A percentile compares a stretch with the other conserved stretches of the same genome.
Evolutionary conservation across 1,140 invertebrate species (phyloP).

Genomic region (Tetragnatha versicolor): DNA sequence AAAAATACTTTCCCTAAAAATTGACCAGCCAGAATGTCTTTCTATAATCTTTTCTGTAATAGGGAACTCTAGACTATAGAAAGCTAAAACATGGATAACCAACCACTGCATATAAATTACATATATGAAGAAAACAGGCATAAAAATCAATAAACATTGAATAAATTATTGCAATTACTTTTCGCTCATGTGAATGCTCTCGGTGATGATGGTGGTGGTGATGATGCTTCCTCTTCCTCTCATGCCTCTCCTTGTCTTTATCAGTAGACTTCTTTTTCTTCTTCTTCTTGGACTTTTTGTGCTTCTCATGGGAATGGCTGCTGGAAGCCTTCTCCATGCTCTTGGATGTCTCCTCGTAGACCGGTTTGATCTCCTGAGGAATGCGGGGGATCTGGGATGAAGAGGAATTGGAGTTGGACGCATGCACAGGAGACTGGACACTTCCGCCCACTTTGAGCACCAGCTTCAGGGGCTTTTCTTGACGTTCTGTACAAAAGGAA

Average conservation of each 20-base stretch:
- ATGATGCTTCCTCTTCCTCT: constrained; percentile 72
- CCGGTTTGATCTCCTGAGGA: constrained; percentile 14
- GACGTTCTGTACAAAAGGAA: constrained; percentile 30
- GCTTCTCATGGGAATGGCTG: constrained; percentile 54
- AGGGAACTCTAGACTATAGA: too few relatives aligned
- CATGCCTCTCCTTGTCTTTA: constrained; percentile 74
- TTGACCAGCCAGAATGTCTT: too few relatives aligned
- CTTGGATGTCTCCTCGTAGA: constrained; percentile 14
- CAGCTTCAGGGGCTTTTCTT: constrained; percentile 72
- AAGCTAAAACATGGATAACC: too few relatives aligned
- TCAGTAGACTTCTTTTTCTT: constrained; percentile 75
- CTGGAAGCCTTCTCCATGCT: background rate
- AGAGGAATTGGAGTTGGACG: constrained; percentile 12
- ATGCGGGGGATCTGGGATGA: constrained; percentile 21
- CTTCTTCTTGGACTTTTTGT: constrained; percentile 70
- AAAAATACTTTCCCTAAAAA: too few relatives aligned
- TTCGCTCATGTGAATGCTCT: constrained; percentile 71
- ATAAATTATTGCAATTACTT: too few relatives aligned
- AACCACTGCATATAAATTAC: background rate
- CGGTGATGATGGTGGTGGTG: constrained; percentile 66
- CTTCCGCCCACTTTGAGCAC: constrained; percentile 80
- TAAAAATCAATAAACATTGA: background rate
- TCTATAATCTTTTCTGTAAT: too few relatives aligned
- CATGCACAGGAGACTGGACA: constrained; percentile 44
- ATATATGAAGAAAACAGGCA: background rate